These are phyloP conservation scores for Chelonus formosanus DNA, from an alignment of 2,888 invertebrate genomes.

Conservation along the genomic window DNA sequence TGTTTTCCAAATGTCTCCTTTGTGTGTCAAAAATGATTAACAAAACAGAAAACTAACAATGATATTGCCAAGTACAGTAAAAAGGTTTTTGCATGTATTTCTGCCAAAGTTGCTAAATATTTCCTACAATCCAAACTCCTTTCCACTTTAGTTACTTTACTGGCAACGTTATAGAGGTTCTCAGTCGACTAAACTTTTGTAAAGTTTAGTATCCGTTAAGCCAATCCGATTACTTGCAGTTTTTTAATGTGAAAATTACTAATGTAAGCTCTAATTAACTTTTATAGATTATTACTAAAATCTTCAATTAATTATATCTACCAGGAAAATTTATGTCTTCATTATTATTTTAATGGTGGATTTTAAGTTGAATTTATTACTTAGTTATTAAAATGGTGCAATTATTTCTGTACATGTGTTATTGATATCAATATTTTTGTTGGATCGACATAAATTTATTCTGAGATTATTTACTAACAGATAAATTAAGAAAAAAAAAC, in stretches of 20 bases:
- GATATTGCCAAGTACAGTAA: slow-evolving; percentile 1
- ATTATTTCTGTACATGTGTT: too few species aligned
- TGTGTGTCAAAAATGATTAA: too few species aligned
- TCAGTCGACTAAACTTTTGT: slow-evolving; percentile 3
- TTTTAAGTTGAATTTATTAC: neutral
- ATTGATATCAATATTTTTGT: neutral
- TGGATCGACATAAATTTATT: neutral
- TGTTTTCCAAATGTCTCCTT: too few species aligned
- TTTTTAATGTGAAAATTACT: neutral
- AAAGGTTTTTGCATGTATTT: neutral
- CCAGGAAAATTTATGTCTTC: too few species aligned
- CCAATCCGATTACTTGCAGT: slow-evolving; percentile 11
- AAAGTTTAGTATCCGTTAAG: slow-evolving; percentile 1
- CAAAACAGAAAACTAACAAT: too few species aligned
- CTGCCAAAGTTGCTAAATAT: slow-evolving; percentile 7
- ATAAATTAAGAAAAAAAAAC: neutral
- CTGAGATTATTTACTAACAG: neutral
- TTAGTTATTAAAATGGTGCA: too few species aligned
- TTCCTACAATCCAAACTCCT: neutral
- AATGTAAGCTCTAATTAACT: slow-evolving; percentile 5
- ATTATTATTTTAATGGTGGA: neutral
- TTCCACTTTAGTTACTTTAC: neutral
- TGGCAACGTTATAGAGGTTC: neutral
- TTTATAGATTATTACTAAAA: neutral
- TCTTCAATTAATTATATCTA: neutral